Evolutionary conservation across 1,140 invertebrate genomes (phyloP).

Genomic region (Aphelinus certus): DNA sequence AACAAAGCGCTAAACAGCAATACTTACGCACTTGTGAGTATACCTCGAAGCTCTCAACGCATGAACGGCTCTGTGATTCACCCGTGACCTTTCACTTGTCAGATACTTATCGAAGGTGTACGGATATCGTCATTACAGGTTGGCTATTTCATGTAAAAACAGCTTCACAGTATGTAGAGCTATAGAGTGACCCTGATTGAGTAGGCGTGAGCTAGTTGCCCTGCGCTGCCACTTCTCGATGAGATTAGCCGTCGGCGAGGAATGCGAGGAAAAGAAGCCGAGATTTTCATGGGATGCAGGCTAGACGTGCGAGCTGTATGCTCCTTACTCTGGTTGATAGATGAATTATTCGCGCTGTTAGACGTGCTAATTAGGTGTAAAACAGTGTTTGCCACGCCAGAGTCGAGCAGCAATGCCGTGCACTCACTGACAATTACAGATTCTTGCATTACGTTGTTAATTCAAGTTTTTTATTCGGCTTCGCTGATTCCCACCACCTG

Average conservation of each 20-base stretch:
- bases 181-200: background rate
- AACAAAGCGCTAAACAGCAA: background rate
- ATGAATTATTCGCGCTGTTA: too few relatives aligned
- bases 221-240: background rate
- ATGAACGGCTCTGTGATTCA: slow-evolving; percentile 12
- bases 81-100: slow-evolving; percentile 22
- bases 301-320: too few relatives aligned
- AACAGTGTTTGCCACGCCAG: too few relatives aligned
- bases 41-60: background rate
- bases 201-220: too few relatives aligned
- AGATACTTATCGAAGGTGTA: slow-evolving; percentile 8
- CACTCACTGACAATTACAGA: too few relatives aligned
- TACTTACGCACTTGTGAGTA: too few relatives aligned
- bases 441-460: too few relatives aligned
- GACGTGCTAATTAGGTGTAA: too few relatives aligned
- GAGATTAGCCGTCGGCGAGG: background rate
- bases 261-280: background rate
- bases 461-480: too few relatives aligned
- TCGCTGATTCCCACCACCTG: too few relatives aligned
- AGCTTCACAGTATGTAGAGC: background rate
- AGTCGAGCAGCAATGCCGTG: too few relatives aligned
- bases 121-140: slow-evolving; percentile 13
- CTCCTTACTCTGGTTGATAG: too few relatives aligned
- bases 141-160: slow-evolving; percentile 9
- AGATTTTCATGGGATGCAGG: background rate